Percentiles rank a stretch among this genome's conserved stretches.
Conservation (phyloP, 2,113 vertebrate genomes). For the Bos taurus region DNA sequence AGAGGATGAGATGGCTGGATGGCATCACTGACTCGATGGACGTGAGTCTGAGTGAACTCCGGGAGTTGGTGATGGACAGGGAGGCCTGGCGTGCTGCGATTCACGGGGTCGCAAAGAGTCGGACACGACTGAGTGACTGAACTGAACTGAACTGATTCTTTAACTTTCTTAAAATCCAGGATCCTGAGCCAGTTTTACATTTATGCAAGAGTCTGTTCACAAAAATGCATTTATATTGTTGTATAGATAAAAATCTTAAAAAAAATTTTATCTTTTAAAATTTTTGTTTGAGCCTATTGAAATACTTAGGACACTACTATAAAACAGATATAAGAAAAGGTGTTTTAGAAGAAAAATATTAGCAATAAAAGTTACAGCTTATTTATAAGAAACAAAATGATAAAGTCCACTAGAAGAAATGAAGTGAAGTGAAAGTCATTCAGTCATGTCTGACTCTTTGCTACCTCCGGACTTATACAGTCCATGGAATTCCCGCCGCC, state of each 20-base stretch:
- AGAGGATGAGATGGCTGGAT: too few species aligned
- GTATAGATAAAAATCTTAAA: background rate
- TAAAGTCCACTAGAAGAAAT: background rate
- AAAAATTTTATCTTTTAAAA: background rate
- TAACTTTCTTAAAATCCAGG: background rate
- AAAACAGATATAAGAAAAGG: background rate
- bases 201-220: background rate
- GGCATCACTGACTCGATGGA: too few species aligned
- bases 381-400: background rate
- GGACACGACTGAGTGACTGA: too few species aligned
- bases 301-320: background rate
- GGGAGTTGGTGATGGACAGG: too few species aligned
- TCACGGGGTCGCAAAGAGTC: too few species aligned
- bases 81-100: too few species aligned
- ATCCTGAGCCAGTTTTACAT: background rate
- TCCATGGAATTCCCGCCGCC: background rate
- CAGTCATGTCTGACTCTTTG: background rate
- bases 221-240: background rate
- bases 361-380: background rate
- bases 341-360: background rate
- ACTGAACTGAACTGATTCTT: background rate
- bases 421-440: background rate
- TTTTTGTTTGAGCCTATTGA: background rate
- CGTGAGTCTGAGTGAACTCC: too few species aligned
- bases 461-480: background rate